phyloP scores from a whole-genome alignment of 92 coral and sea anemone species.

The Galaxea fascicularis region DNA sequence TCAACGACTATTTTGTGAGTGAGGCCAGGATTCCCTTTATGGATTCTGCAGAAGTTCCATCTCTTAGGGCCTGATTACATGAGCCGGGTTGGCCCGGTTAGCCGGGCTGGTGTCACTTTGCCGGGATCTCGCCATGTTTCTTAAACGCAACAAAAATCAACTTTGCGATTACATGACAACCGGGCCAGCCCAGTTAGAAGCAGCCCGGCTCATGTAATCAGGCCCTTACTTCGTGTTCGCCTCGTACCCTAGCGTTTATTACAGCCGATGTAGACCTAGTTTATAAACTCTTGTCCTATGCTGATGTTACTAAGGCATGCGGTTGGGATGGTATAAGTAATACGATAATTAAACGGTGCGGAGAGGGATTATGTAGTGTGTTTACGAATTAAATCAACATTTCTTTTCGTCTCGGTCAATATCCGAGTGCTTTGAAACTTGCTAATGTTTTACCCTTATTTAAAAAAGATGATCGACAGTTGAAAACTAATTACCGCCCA shows the following conservation, averaged over 20 bases:
- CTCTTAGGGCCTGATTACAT: too few species aligned
- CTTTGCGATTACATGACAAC: too few species aligned
- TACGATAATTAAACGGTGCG: not conserved
- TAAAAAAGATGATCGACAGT: too few species aligned
- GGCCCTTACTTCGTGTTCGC: not conserved
- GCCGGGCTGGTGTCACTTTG: too few species aligned
- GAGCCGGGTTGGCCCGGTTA: too few species aligned
- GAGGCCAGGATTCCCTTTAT: slow-evolving; percentile 10
- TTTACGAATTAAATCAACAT: not conserved
- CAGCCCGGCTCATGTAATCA: too few species aligned
- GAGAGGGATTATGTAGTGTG: slow-evolving; percentile 11
- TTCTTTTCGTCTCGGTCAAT: slow-evolving; percentile 37
- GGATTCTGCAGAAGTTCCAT: slow-evolving; percentile 28
- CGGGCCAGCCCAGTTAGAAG: too few species aligned
- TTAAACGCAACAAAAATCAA: too few species aligned
- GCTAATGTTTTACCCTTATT: slow-evolving; percentile 41
- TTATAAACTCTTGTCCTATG: not conserved
- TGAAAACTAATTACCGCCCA: slow-evolving; percentile 30
- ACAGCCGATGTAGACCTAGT: not conserved
- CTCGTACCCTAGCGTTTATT: not conserved
- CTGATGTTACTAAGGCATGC: not conserved
- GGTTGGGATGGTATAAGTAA: not conserved
- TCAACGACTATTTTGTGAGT: slow-evolving; percentile 42
- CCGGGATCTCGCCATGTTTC: too few species aligned
- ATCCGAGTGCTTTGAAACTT: slow-evolving; percentile 30